Conservation (phyloP, 2,113 vertebrate genomes). For the Acinonyx jubatus region DNA sequence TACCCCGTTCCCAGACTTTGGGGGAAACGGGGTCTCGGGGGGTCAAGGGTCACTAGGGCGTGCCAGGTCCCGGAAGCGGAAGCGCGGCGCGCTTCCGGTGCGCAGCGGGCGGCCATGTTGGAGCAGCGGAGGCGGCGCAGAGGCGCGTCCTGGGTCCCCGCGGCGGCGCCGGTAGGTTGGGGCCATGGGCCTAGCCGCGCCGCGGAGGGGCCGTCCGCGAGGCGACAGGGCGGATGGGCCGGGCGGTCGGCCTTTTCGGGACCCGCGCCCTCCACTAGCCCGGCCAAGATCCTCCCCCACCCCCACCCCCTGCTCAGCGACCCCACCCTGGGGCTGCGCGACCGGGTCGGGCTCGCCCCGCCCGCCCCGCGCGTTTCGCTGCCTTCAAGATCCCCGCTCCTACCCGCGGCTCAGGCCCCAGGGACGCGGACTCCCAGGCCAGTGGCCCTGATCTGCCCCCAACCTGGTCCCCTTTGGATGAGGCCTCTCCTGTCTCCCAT, state of each 20-base stretch:
- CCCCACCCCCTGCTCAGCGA: constrained; percentile 30
- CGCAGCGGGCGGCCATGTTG: constrained; percentile 87
- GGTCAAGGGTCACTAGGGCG: constrained; percentile 74
- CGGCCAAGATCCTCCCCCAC: neutral
- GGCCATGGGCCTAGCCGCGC: constrained; percentile 69
- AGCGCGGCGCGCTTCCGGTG: constrained; percentile 78
- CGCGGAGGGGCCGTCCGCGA: constrained; percentile 51
- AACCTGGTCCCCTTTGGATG: neutral
- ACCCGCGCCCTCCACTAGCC: constrained; percentile 22
- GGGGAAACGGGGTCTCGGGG: neutral
- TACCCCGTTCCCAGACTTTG: neutral
- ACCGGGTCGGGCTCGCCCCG: neutral
- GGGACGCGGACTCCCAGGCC: neutral
- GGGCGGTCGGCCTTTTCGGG: constrained; percentile 20
- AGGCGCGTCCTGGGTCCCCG: constrained; percentile 80
- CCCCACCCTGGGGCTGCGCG: constrained; percentile 62
- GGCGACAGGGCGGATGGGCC: constrained; percentile 56
- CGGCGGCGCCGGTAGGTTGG: constrained; percentile 83
- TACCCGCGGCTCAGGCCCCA: neutral
- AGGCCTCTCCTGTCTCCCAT: neutral
- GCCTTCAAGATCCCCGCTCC: neutral
- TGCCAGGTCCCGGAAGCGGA: constrained; percentile 80
- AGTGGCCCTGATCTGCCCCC: neutral
- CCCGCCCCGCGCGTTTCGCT: neutral
- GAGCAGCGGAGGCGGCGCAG: constrained; percentile 82